phyloP scores from a whole-genome alignment of 92 coral and sea anemone species.

The Palythoa grandis region DNA sequence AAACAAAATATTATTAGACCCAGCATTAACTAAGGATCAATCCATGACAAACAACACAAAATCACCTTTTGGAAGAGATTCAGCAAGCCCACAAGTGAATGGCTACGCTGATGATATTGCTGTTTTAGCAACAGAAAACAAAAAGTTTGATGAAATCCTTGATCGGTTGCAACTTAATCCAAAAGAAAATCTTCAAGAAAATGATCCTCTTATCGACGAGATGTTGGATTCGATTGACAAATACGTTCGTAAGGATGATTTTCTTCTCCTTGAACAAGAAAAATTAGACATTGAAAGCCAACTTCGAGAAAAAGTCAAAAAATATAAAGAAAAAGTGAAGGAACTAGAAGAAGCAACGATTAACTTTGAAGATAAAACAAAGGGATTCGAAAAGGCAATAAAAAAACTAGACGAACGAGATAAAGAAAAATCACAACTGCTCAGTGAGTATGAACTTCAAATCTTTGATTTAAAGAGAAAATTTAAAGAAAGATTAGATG shows the following conservation, averaged over 20 bases:
- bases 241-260: constrained; percentile 80
- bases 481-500: constrained; percentile 61
- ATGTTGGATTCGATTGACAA: constrained; percentile 70
- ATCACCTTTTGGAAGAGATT: constrained; percentile 24
- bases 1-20: constrained; percentile 51
- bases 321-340: constrained; percentile 69
- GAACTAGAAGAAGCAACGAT: constrained; percentile 65
- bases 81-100: constrained; percentile 56
- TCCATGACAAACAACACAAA: constrained; percentile 13
- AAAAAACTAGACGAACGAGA: constrained; percentile 68
- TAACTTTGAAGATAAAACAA: constrained; percentile 74
- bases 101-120: constrained; percentile 80
- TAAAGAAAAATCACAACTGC: constrained; percentile 62
- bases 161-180: constrained; percentile 70
- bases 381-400: constrained; percentile 57
- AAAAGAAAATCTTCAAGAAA: constrained; percentile 48
- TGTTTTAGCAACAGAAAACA: constrained; percentile 78
- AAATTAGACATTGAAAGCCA: constrained; percentile 65
- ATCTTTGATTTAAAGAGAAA: constrained; percentile 69
- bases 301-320: constrained; percentile 73
- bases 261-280: constrained; percentile 72
- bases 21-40: constrained; percentile 17
- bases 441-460: constrained; percentile 67
- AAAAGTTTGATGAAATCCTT: constrained; percentile 81
- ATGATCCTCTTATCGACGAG: constrained; percentile 56